These are phyloP conservation scores for Phycodurus eques DNA, from an alignment of 2,113 vertebrate genomes.

Conservation along the genomic window DNA sequence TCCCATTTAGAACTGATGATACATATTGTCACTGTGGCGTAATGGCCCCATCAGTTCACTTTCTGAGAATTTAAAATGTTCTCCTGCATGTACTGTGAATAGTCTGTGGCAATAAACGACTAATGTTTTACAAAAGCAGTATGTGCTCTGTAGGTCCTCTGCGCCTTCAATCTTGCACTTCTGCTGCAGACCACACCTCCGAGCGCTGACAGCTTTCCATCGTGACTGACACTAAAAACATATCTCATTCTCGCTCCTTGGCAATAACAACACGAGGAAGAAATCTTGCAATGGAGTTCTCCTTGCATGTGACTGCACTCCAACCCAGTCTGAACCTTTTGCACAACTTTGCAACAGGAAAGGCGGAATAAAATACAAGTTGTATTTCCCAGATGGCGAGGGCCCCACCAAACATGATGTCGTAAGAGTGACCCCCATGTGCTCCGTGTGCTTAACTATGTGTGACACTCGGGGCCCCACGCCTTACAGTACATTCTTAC, in stretches of 20 bases:
- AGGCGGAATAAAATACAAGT: slow-evolving; percentile 33
- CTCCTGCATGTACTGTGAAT: not conserved
- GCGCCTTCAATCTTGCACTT: not conserved
- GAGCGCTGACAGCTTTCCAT: not conserved
- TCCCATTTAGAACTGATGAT: no score
- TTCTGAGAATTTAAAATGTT: no score
- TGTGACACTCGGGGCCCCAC: slow-evolving; percentile 55
- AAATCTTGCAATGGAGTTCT: not conserved
- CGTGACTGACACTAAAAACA: not conserved
- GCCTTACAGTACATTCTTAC: slow-evolving; percentile 48
- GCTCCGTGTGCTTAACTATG: slow-evolving; percentile 42
- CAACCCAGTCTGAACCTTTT: slow-evolving; percentile 53
- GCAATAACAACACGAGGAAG: not conserved
- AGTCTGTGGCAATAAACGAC: not conserved
- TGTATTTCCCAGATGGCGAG: slow-evolving; percentile 44
- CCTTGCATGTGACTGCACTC: slow-evolving; percentile 22
- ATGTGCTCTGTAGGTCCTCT: not conserved
- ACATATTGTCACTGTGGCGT: no score
- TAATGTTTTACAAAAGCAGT: not conserved
- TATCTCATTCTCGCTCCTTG: not conserved
- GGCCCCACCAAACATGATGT: slow-evolving; percentile 43
- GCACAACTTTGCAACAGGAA: slow-evolving; percentile 39
- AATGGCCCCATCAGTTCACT: no score
- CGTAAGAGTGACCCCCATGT: slow-evolving; percentile 51
- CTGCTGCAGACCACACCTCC: not conserved